Evolutionary conservation across 2,113 vertebrate species (phyloP).

Genomic region (Apaloderma vittatum): DNA sequence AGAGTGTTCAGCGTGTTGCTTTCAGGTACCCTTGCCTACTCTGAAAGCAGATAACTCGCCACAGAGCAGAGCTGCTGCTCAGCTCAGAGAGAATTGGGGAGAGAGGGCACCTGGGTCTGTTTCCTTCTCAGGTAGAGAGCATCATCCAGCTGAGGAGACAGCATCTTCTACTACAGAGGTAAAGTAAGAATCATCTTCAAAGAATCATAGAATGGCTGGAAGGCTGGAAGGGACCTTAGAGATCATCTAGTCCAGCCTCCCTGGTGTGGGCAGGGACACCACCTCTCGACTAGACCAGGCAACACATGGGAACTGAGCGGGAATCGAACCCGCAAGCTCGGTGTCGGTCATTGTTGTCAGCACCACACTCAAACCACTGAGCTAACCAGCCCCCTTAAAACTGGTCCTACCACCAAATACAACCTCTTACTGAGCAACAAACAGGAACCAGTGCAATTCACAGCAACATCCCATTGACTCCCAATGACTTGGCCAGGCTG

Average conservation of each 20-base stretch:
- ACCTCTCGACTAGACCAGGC: too few relatives aligned
- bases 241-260: too few relatives aligned
- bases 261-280: too few relatives aligned
- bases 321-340: too few relatives aligned
- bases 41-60: fast-evolving
- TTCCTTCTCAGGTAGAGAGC: not conserved
- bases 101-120: not conserved
- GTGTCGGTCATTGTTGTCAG: too few relatives aligned
- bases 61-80: not conserved
- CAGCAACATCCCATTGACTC: not conserved
- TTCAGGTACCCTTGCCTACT: not conserved
- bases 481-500: not conserved
- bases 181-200: not conserved
- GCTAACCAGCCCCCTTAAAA: too few relatives aligned
- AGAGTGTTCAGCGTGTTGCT: not conserved
- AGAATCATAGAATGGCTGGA: too few relatives aligned
- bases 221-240: too few relatives aligned
- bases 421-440: not conserved
- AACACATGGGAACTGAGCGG: too few relatives aligned
- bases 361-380: too few relatives aligned
- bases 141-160: not conserved
- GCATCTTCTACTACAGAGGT: not conserved
- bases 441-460: not conserved
- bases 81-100: not conserved
- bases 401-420: not conserved